phyloP scores from a whole-genome alignment of 2,888 invertebrate species.

The Mactromeris polynyma region DNA sequence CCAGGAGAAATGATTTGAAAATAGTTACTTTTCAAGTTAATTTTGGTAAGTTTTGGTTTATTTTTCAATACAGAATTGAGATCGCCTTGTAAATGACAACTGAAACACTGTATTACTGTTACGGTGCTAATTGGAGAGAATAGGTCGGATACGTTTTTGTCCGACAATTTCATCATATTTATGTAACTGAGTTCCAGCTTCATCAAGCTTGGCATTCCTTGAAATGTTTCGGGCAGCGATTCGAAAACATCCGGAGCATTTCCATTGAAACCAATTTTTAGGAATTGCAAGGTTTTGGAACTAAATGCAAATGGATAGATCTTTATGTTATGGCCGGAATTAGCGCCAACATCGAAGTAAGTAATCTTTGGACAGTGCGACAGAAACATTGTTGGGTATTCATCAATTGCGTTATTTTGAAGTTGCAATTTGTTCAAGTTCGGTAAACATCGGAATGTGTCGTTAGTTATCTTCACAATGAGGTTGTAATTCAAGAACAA shows the following conservation, averaged over 20 bases:
- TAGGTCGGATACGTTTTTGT: neutral
- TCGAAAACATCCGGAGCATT: neutral
- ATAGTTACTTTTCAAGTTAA: constrained; percentile 9
- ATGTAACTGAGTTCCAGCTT: neutral
- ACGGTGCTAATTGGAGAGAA: neutral
- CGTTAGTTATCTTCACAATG: neutral
- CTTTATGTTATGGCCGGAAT: neutral
- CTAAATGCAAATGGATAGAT: constrained; percentile 13
- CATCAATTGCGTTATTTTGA: neutral
- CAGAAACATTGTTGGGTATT: neutral
- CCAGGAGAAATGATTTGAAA: neutral
- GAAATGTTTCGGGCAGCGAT: neutral
- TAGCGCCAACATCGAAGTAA: neutral
- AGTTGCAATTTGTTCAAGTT: neutral
- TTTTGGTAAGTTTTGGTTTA: neutral
- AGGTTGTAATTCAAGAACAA: neutral
- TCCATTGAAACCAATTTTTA: constrained; percentile 3
- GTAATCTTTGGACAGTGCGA: neutral
- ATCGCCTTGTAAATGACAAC: neutral
- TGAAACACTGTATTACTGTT: neutral
- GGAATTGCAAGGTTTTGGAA: neutral
- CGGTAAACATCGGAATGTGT: neutral
- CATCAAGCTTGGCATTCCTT: neutral
- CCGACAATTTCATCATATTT: neutral
- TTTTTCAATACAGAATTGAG: neutral